These are phyloP conservation scores for Tetraneura akinire DNA, from an alignment of 1,140 invertebrate species.

Conservation along the genomic window DNA sequence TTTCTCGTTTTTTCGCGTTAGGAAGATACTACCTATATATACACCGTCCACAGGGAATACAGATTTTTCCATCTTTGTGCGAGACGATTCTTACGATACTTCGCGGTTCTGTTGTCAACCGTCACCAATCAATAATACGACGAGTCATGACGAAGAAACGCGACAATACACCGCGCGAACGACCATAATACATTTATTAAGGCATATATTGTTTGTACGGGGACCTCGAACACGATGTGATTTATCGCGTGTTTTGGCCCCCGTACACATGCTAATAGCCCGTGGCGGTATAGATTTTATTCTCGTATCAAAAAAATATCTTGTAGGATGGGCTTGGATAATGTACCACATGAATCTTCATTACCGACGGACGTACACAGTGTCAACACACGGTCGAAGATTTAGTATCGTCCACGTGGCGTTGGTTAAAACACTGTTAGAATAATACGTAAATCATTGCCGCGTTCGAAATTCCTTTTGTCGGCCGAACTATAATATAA, in stretches of 20 bases:
- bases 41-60: background rate
- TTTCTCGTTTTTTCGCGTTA: background rate
- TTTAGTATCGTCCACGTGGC: conserved; percentile 36
- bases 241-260: conserved; percentile 33
- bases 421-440: conserved; percentile 16
- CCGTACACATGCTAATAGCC: conserved; percentile 42
- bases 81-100: background rate
- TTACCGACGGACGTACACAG: conserved; percentile 44
- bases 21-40: background rate
- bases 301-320: conserved; percentile 26
- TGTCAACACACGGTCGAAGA: conserved; percentile 47
- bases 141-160: background rate
- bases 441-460: conserved; percentile 45
- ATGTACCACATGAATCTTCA: conserved; percentile 50
- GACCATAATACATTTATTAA: no score
- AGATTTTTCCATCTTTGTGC: background rate
- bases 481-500: background rate
- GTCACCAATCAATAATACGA: background rate
- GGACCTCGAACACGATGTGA: conserved; percentile 14
- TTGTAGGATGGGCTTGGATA: conserved; percentile 34
- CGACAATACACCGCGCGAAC: background rate
- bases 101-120: background rate
- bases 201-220: background rate
- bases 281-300: conserved; percentile 32
- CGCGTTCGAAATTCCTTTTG: conserved; percentile 13